Evolutionary conservation across 1,140 invertebrate species (phyloP), one percentile per base, ranked within the genome.

Genomic region (Drosophila arizonae): DNA sequence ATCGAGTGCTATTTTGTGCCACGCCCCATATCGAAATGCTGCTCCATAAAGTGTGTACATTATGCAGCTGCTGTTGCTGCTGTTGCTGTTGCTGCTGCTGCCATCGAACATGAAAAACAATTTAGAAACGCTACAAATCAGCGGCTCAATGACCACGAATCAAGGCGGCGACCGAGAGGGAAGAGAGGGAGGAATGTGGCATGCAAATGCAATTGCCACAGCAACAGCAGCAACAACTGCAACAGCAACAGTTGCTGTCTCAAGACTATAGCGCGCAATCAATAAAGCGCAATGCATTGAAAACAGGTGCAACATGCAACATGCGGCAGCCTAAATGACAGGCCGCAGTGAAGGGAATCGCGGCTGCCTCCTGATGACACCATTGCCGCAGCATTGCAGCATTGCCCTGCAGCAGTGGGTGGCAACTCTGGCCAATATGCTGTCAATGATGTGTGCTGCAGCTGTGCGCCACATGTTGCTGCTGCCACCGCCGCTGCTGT

Each of bases 71-170:
- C 48, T 76, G 80, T 76, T 88, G 82, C 3, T 88, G 84, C 84
- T 79, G 82, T 79, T 79, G 50, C 26, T 76, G 80, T 72, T 88
- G 82, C 84, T 79, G 82, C 82, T 79, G 48, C 13, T 79, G 80
- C 80, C 68, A 62, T 70, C 76, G 76, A 82, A 87, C 84, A 87
- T 84, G 84, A 87, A 88, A 87, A 87, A 88, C 84, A 87, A 87
- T 88, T 87, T 87, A 80, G 79, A 80, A 88, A 87, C 64, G 84
- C 84, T 70, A 88, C 84, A 87, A 87, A 87, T 87, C 84, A 88
- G 84, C 70, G 69, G 76, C 84, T 87, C 84, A 87, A 82, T 88
- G 79, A 88, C 81, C 81, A 79, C 79, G 61, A 76, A 63, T 68
- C 33, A 30, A 24, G 46, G 21, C 6, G 57, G 57, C 33, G 0